Evolutionary conservation across 2,888 invertebrate genomes (phyloP), one percentile per base, ranked within the genome.

Genomic region (Rhogogaster chlorosoma): DNA sequence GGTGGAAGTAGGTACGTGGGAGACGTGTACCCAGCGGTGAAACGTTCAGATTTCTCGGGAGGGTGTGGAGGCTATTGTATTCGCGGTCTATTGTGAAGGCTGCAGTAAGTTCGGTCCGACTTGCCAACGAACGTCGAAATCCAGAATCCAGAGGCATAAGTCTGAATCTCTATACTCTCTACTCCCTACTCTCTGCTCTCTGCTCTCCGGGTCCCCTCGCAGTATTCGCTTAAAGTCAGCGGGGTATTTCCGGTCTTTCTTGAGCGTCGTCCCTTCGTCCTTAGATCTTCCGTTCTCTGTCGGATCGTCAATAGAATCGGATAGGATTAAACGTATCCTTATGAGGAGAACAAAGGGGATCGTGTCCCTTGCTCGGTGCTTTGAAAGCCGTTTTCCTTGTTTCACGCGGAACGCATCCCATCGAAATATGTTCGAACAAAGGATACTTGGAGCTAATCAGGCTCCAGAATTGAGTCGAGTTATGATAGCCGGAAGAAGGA

Each of bases 1-100:
- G 38, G 80, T 53, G 18, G 12, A n/a, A 22, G 45, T 49, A 61
- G 36, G 38, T 80, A 26, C 22, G 15, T 42, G 32, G 36, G 38
- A 36, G 36, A 38, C 61, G 80, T 57, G 80, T 57, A 61, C 80
- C 38, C 61, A 36, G 75, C 10, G 83, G 86, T 80, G 86, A 84
- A 85, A 85, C 83, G 85, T 82, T 75, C 29, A 42, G 86, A 84
- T 87, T 87, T 86, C 85, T 87, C 84, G 85, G 82, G 84, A 84
- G 85, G 84, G 86, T 84, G 84, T 85, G 78, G 84, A 85, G 84
- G 82, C 84, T 84, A 87, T 87, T 87, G 85, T 85, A 77, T 75
- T 80, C 77, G 80, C 26, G 26, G 83, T 71, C 85, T 84, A 86
- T 87, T 87, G 86, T 86, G 83, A 78, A 77, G 53, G 78, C 78